Evolutionary conservation across 64 coral and sea anemone species (phyloP).

Genomic region (Actinia equina): DNA sequence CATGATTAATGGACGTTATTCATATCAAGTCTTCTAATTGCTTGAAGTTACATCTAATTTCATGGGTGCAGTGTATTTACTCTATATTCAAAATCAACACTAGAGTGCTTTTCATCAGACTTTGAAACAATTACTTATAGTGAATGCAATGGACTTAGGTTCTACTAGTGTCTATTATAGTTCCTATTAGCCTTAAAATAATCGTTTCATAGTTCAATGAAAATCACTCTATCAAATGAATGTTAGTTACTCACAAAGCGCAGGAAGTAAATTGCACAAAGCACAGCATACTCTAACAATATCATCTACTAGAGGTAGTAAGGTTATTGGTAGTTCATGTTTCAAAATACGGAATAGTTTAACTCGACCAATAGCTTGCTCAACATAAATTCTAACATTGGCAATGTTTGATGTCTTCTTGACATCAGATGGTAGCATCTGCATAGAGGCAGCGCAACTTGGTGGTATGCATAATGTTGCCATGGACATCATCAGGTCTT

Average conservation of each 20-base stretch:
- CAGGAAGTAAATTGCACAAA: slow-evolving; percentile 28
- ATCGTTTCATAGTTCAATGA: too few species aligned
- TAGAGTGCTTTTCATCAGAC: too few species aligned
- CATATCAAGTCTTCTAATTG: too few species aligned
- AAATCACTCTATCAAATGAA: too few species aligned
- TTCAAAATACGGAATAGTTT: slow-evolving; percentile 49
- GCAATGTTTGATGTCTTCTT: slow-evolving; percentile 46
- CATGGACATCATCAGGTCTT: slow-evolving; percentile 36
- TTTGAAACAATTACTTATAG: too few species aligned
- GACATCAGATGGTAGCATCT: slow-evolving; percentile 33
- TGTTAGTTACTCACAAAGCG: background rate
- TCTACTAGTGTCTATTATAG: too few species aligned
- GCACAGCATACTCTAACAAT: slow-evolving; percentile 20
- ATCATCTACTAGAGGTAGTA: slow-evolving; percentile 33
- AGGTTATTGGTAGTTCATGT: slow-evolving; percentile 43
- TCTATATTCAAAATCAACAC: too few species aligned
- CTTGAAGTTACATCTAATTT: too few species aligned
- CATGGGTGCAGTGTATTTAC: too few species aligned
- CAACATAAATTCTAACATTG: slow-evolving; percentile 55
- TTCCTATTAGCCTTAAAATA: too few species aligned
- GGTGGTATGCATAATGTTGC: slow-evolving; percentile 48
- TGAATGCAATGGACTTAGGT: too few species aligned
- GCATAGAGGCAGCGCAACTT: slow-evolving; percentile 33
- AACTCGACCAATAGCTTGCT: slow-evolving; percentile 39
- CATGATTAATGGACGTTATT: too few species aligned